Conservation (phyloP, 2,797 vertebrate genomes). For the Cirrhinus molitorella region DNA sequence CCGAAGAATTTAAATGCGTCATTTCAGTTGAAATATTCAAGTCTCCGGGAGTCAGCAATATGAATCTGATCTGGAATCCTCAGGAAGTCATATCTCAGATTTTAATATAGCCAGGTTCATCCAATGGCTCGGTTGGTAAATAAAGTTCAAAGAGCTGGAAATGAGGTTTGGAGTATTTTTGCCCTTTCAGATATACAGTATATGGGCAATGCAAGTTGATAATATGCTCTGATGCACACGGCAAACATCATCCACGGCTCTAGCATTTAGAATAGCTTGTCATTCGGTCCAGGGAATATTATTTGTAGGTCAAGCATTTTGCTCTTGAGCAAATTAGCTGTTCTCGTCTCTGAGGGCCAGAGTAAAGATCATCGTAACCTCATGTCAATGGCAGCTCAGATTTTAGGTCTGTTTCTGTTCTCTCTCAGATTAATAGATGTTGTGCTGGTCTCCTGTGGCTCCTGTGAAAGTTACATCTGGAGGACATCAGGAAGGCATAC, state of each 20-base stretch:
- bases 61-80: constrained; percentile 17
- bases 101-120: constrained; percentile 37
- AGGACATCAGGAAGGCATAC: constrained; percentile 22
- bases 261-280: neutral
- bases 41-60: neutral
- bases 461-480: constrained; percentile 47
- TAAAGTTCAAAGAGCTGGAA: constrained; percentile 47
- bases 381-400: neutral
- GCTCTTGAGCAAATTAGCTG: constrained; percentile 6
- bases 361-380: constrained; percentile 16
- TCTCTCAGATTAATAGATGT: neutral
- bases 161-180: constrained; percentile 32
- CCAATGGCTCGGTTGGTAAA: constrained; percentile 9
- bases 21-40: neutral
- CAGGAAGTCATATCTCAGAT: constrained; percentile 7
- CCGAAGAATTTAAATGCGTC: neutral
- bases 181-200: constrained; percentile 23
- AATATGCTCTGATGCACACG: constrained; percentile 14
- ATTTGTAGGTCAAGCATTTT: constrained; percentile 32
- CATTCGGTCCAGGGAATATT: constrained; percentile 15
- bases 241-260: constrained; percentile 1
- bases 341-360: neutral
- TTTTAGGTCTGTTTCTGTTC: constrained; percentile 8
- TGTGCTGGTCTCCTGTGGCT: constrained; percentile 31
- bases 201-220: constrained; percentile 27